Evolutionary conservation across 1,140 invertebrate species (phyloP).

Genomic region (Zaprionus taronus): DNA sequence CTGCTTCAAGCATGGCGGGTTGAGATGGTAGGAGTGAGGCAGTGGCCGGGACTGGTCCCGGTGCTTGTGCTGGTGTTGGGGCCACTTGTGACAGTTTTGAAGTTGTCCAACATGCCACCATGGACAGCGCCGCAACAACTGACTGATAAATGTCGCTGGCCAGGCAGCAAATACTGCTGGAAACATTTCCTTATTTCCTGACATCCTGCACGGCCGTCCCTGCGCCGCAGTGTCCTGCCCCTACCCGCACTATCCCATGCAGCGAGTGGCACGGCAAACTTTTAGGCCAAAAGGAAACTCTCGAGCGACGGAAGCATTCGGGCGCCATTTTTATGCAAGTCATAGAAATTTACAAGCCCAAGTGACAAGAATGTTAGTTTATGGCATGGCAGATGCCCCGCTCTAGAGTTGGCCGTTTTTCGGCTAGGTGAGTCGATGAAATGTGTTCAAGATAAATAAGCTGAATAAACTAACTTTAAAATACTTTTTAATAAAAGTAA

Average conservation of each 20-base stretch:
- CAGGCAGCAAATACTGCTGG: constrained; percentile 77
- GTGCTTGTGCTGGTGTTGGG: background rate
- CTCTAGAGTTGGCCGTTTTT: constrained; percentile 17
- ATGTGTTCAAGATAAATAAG: too few relatives aligned
- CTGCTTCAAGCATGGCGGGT: constrained; percentile 3
- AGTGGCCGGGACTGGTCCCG: background rate
- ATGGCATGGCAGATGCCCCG: constrained; percentile 38
- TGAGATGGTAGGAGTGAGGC: background rate
- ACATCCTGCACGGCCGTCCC: constrained; percentile 24
- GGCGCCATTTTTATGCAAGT: constrained; percentile 78
- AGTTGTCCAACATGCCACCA: constrained; percentile 72
- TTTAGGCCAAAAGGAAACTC: constrained; percentile 79
- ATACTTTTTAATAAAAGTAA: too few relatives aligned
- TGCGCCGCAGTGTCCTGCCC: background rate
- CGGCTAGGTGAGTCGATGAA: background rate
- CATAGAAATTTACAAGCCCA: constrained; percentile 81
- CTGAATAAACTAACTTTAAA: too few relatives aligned
- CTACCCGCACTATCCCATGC: background rate
- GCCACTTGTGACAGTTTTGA: constrained; percentile 77
- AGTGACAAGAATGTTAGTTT: constrained; percentile 78
- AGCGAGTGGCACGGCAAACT: constrained; percentile 66
- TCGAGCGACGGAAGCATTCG: constrained; percentile 72
- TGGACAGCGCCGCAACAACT: constrained; percentile 70
- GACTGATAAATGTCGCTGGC: constrained; percentile 79
- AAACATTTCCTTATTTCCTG: constrained; percentile 81